Evolutionary conservation across 2,113 vertebrate genomes (phyloP).

Genomic region (Oxygymnocypris stewartii): DNA sequence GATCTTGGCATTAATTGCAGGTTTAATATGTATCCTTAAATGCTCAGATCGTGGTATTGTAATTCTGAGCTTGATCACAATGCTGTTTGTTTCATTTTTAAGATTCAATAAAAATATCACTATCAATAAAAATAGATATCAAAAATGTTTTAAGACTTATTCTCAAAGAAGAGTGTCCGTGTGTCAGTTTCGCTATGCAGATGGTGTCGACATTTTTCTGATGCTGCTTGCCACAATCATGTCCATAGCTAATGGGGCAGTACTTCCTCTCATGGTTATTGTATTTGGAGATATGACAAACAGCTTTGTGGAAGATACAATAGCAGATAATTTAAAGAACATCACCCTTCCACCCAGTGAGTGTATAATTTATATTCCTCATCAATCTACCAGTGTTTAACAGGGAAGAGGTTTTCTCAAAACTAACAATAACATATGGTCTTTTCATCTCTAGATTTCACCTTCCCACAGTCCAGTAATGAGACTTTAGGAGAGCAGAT

Average conservation of each 20-base stretch:
- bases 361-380: conserved; percentile 44
- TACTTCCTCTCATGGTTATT: conserved; percentile 84
- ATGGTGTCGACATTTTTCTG: conserved; percentile 75
- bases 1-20: background rate
- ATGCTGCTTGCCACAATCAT: conserved; percentile 78
- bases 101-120: background rate
- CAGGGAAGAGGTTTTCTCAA: background rate
- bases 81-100: background rate
- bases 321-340: background rate
- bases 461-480: conserved; percentile 31
- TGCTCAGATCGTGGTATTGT: background rate
- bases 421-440: background rate
- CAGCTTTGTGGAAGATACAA: conserved; percentile 74
- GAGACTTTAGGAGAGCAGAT: conserved; percentile 69
- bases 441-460: conserved; percentile 54
- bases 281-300: conserved; percentile 95
- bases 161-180: background rate
- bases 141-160: background rate
- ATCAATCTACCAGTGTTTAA: background rate
- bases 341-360: conserved; percentile 67
- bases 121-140: background rate
- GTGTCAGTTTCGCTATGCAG: conserved; percentile 87
- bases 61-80: background rate
- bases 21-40: background rate
- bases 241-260: conserved; percentile 80